Evolutionary conservation across 2,888 invertebrate species (phyloP), one percentile per base, ranked within the genome.

Genomic region (Lathronympha strigana): DNA sequence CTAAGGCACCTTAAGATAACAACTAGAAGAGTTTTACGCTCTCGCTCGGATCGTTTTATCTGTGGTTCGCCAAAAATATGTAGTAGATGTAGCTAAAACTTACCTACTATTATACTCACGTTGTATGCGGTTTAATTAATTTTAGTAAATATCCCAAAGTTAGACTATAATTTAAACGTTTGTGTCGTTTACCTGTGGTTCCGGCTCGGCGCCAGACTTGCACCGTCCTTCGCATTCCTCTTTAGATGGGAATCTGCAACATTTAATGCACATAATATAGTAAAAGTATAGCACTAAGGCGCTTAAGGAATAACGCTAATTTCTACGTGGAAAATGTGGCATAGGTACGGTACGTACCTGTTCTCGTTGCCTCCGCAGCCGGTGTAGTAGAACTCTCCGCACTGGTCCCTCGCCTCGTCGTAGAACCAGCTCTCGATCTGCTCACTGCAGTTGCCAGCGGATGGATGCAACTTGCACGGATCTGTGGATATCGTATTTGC

Each of bases 311-410:
- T 28, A 28, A n/a, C n/a, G n/a, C n/a, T n/a, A n/a, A n/a, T n/a
- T n/a, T n/a, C n/a, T n/a, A n/a, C n/a, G n/a, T n/a, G n/a, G n/a
- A n/a, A n/a, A n/a, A n/a, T n/a, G n/a, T n/a, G n/a, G n/a, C n/a
- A n/a, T n/a, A n/a, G n/a, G n/a, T n/a, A n/a, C n/a, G n/a, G 17
- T 8, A 40, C 17, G 17, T 96, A 98, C 87, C 97, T 97, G 86
- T 98, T 98, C 1, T 93, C 94, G 79, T 99, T 53, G 31, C 53
- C 40, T 13, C 40, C 21, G 13, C 31, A 47, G 19, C 33, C 40
- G 6, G 51, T 40, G 38, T 25, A 62, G 53, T 43, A 51, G 31
- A 53, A 33, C 21, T 11, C 28, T 11, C 45, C 33, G 25, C 54
- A 17, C 15, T 43, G 8, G 8, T 23, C 66, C 21, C 45, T 57